Evolutionary conservation across 2,797 vertebrate genomes (phyloP).

Genomic region (Brachymystax lenok): DNA sequence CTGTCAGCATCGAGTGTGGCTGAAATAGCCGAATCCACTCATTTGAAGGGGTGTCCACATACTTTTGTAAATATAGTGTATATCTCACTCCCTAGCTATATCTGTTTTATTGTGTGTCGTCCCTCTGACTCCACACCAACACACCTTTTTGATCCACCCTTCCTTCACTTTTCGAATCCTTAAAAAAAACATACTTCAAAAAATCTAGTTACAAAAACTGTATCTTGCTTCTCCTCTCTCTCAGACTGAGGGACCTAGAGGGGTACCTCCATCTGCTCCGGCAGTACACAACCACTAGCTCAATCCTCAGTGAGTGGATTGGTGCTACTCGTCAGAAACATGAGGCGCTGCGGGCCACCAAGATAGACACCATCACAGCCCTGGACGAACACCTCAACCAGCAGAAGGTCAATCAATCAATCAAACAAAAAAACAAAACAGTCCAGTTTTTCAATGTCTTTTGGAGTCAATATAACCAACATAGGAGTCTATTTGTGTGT

Average conservation of each 20-base stretch:
- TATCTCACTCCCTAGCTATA: not conserved
- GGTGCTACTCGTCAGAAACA: conserved; percentile 81
- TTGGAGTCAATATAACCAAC: not conserved
- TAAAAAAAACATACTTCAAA: too few relatives aligned
- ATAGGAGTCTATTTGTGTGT: conserved; percentile 1
- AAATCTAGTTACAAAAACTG: too few relatives aligned
- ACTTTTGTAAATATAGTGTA: too few relatives aligned
- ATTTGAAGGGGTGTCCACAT: conserved; percentile 75
- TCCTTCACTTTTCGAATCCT: not conserved
- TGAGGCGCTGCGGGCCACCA: conserved; percentile 80
- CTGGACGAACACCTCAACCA: conserved; percentile 81
- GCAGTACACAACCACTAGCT: conserved; percentile 83
- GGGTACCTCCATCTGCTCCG: conserved; percentile 86
- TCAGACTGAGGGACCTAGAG: conserved; percentile 87
- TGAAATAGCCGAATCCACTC: too few relatives aligned
- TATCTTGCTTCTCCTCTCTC: not conserved
- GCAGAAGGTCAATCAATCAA: conserved; percentile 79
- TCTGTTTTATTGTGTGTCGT: not conserved
- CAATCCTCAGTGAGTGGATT: conserved; percentile 84
- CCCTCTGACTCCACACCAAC: too few relatives aligned
- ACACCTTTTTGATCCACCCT: not conserved
- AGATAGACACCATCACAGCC: conserved; percentile 75
- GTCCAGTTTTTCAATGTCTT: not conserved
- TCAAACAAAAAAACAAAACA: not conserved
- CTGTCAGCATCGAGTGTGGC: too few relatives aligned